Evolutionary conservation across 1,140 invertebrate species (phyloP).

Genomic region (Mercenaria mercenaria): DNA sequence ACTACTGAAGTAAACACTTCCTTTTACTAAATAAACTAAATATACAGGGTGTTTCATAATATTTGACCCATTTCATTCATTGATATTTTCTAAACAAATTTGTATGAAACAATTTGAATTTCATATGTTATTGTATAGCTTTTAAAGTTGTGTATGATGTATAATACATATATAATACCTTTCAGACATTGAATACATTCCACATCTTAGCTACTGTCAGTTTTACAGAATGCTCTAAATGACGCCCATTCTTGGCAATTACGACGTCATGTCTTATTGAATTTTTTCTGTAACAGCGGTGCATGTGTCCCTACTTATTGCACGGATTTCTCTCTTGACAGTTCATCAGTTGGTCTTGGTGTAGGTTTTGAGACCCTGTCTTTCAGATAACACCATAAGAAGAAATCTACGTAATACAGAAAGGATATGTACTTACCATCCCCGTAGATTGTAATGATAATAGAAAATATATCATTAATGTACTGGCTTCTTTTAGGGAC

Average conservation of each 20-base stretch:
- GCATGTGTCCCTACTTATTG: not conserved
- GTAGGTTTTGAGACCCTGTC: constrained; percentile 3
- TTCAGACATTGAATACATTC: not conserved
- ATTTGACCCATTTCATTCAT: not conserved
- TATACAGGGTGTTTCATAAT: constrained; percentile 33
- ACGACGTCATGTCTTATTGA: constrained; percentile 17
- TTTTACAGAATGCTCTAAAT: not conserved
- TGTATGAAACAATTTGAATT: not conserved
- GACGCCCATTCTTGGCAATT: not conserved
- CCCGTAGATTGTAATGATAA: not conserved
- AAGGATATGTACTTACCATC: too few relatives aligned
- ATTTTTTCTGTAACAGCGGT: not conserved
- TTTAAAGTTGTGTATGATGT: constrained; percentile 10
- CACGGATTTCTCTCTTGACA: not conserved
- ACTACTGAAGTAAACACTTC: too few relatives aligned
- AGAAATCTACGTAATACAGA: not conserved
- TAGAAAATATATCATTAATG: not conserved
- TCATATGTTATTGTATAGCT: not conserved
- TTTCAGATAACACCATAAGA: constrained; percentile 21
- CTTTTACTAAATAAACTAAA: too few relatives aligned
- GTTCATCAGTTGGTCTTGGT: constrained; percentile 10
- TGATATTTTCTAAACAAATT: not conserved
- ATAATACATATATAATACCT: not conserved
- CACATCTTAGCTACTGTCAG: not conserved
- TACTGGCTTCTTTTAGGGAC: not conserved